Evolutionary conservation across 2,113 vertebrate genomes (phyloP), one percentile per base, ranked within the genome.

Genomic region (Vireo altiloquus): DNA sequence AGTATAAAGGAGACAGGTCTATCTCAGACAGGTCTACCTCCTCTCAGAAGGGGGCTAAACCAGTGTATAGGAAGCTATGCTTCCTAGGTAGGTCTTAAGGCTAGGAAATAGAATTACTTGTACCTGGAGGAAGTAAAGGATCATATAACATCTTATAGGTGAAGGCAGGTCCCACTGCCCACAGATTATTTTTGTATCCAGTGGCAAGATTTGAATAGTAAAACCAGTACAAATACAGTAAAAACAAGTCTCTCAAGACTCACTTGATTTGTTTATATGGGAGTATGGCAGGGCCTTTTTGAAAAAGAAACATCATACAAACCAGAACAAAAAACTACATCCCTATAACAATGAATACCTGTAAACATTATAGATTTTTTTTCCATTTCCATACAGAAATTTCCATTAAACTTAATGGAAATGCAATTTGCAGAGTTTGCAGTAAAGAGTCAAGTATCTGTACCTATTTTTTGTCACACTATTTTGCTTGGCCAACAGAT

Each of bases 121-220:
- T 31, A 44, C 14, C 3, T 37, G 7, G 4, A 75, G 11, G 9
- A 90, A 53, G 18, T 37, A 3, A 56, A 44, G 6, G 17, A 4
- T 37, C 12, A 49, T 21, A 13, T 8, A 65, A 25, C 31, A 72
- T 18, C 19, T 75, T 47, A 35, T 2, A 33, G 2, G 9, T 25
- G 3, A 50, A 42, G 42, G 7, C 6, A 15, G 0, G 2, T 33
- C 13, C 9, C 1, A 0, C 20, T 49, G 8, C 13, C n/a, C n/a
- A n/a, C 56, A 46, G 24, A 60, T 23, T 22, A 49, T 39, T 87
- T 64, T 4, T 3, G 7, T 30, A 79, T 44, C 6, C 65, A 47
- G 4, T 10, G 69, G 23, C 31, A 71, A 49, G 30, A 78, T 71
- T 35, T 77, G 23, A 87, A 22, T 10, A 59, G 39, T 20, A 39